phyloP scores from a whole-genome alignment of 2,888 invertebrate species.

The Xestia c-nigrum region DNA sequence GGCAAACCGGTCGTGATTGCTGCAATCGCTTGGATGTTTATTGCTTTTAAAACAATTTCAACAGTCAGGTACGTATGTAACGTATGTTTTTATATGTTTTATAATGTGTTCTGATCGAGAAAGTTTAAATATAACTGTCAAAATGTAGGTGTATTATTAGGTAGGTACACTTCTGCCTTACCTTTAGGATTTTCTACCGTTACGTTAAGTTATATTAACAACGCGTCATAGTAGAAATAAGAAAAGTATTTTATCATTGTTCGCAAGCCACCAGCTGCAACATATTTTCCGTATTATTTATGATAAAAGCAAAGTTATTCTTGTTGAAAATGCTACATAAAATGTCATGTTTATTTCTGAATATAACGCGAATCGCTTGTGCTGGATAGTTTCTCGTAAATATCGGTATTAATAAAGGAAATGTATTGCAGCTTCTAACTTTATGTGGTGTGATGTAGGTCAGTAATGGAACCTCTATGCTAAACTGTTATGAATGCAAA shows the following conservation, averaged over 20 bases:
- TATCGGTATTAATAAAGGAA: slow-evolving; percentile 1
- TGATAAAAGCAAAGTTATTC: slow-evolving; percentile 35
- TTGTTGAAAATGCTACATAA: slow-evolving; percentile 20
- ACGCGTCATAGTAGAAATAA: not conserved
- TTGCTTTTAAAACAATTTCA: no score
- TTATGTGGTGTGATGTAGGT: not conserved
- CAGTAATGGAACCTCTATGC: not conserved
- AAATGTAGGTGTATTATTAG: not conserved
- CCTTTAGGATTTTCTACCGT: not conserved
- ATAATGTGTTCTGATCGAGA: no score
- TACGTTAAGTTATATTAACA: not conserved
- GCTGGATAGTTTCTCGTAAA: not conserved
- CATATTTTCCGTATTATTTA: slow-evolving; percentile 22
- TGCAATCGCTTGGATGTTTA: no score
- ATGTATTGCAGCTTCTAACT: slow-evolving; percentile 15
- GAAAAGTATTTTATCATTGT: slow-evolving; percentile 16
- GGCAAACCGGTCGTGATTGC: no score
- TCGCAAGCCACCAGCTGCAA: not conserved
- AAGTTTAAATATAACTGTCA: not conserved
- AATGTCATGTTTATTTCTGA: slow-evolving; percentile 22
- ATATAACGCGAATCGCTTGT: not conserved
- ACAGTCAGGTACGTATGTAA: no score
- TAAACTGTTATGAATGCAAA: not conserved
- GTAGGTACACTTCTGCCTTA: not conserved
- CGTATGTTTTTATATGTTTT: no score